Conservation (phyloP, 2,797 vertebrate genomes). For the Nannoperca obscura region DNA sequence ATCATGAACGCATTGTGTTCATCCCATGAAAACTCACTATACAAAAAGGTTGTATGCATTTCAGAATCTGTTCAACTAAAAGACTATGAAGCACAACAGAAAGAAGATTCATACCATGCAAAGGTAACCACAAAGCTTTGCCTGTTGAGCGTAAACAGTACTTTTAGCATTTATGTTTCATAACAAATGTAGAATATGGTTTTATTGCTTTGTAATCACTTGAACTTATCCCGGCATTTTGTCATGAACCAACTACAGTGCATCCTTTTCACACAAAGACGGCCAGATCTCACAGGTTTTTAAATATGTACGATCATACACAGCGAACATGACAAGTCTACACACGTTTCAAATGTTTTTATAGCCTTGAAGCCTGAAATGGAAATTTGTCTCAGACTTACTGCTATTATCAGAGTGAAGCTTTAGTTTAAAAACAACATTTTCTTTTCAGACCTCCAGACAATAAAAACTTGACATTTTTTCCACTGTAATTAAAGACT, state of each 20-base stretch:
- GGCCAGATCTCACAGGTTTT: slow-evolving; percentile 70
- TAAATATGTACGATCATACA: slow-evolving; percentile 50
- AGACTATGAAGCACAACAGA: slow-evolving; percentile 67
- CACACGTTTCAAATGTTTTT: slow-evolving; percentile 18
- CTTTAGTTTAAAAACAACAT: slow-evolving; percentile 1
- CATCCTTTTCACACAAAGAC: slow-evolving; percentile 65
- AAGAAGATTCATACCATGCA: slow-evolving; percentile 69
- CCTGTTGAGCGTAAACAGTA: slow-evolving; percentile 75
- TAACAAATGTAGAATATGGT: slow-evolving; percentile 60
- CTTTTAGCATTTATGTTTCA: slow-evolving; percentile 62
- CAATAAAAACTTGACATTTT: slow-evolving; percentile 29
- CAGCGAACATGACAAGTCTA: slow-evolving; percentile 37
- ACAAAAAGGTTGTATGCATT: slow-evolving; percentile 73
- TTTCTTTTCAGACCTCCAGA: slow-evolving; percentile 28
- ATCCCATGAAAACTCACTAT: slow-evolving; percentile 75
- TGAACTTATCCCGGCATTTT: slow-evolving; percentile 65
- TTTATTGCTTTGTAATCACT: slow-evolving; percentile 81
- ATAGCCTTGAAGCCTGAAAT: slow-evolving; percentile 15
- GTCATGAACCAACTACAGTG: slow-evolving; percentile 68
- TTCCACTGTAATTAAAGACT: slow-evolving; percentile 32
- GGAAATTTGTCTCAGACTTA: background rate
- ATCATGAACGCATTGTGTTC: slow-evolving; percentile 77
- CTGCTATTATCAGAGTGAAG: slow-evolving; percentile 1
- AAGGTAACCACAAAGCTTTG: slow-evolving; percentile 63
- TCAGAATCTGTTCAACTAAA: slow-evolving; percentile 59